phyloP scores from a whole-genome alignment of 30 jellyfish, hydroid and myxozoan species.

The Morbakka virulenta region DNA sequence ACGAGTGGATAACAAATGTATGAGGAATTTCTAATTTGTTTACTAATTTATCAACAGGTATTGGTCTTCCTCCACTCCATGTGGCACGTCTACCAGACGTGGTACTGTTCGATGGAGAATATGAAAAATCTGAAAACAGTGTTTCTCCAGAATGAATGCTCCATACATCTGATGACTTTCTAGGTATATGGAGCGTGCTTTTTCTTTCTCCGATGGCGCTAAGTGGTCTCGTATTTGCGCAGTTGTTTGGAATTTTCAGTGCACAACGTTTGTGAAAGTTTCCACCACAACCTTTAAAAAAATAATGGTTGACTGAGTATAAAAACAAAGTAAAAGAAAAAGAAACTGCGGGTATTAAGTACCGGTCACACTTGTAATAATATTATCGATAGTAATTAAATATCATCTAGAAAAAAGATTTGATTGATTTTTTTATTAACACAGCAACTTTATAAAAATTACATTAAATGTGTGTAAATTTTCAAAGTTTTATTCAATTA shows the following conservation, averaged over 20 bases:
- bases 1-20: constrained; percentile 91
- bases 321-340: background rate
- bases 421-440: no score
- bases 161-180: constrained; percentile 73
- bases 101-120: constrained; percentile 15
- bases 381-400: no score
- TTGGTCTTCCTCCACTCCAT: constrained; percentile 95
- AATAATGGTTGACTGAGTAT: background rate
- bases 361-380: background rate
- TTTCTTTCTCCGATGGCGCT: constrained; percentile 56
- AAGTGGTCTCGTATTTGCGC: constrained; percentile 56
- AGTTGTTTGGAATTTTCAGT: constrained; percentile 83
- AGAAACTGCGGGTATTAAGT: background rate
- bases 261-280: constrained; percentile 93
- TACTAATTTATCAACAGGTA: constrained; percentile 76
- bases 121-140: constrained; percentile 18
- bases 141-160: constrained; percentile 52
- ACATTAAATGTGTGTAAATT: no score
- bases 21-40: constrained; percentile 89
- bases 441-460: no score
- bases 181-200: constrained; percentile 37
- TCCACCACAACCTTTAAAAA: constrained; percentile 87
- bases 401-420: no score
- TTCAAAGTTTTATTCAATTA: no score
- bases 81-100: constrained; percentile 74